Base-by-base conservation (phyloP, 2,113 vertebrate species). In the Bubo scandiacus region DNA sequence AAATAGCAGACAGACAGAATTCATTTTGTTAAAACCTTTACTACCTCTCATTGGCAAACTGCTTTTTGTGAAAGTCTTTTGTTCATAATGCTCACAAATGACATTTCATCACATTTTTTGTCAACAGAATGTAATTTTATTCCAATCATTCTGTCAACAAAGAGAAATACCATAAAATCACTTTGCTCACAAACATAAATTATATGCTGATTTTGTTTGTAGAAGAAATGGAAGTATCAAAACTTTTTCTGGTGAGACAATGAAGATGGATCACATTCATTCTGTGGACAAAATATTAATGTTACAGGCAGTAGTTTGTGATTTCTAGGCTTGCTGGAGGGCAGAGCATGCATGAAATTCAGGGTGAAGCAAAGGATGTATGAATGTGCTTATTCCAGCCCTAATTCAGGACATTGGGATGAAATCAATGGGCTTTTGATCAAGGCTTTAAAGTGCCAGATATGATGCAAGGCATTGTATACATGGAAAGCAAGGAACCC, bases 131-230 rank as follows among this genome's bases (percentile, higher is more conserved):
- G 78, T 88, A 95, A 94, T 97, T 97, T 97, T 97, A 95, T 91
- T 97, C 96, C 58, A 79, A 95, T 94, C 91, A 97, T 97, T 97
- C 97, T 97, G 94, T 91, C 87, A 97, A 91, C 88, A 94, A 94
- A 94, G 83, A 97, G 66, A 94, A 97, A 95, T 92, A 66, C 51
- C 85, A 82, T 96, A 96, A 92, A 92, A 94, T 96, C 51, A 89
- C 94, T 97, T 96, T 88, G 38, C 79, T 57, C 58, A 71, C 88
- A 92, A 93, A 84, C 92, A 97, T 94, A 96, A 95, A 96, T 94
- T 96, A 66, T 71, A 92, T 86, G 58, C 83, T 96, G 92, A 78
- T 73, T 77, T 86, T 90, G 54, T 89, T 94, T 92, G 80, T 54
- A 54, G 83, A 92, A 88, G 83, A 97, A 93, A 95, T 54, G n/a